Percentiles rank a stretch among this genome's conserved stretches.
Evolutionary conservation across 2,888 invertebrate genomes (phyloP).

Genomic region (Phoenoteleia sp.): DNA sequence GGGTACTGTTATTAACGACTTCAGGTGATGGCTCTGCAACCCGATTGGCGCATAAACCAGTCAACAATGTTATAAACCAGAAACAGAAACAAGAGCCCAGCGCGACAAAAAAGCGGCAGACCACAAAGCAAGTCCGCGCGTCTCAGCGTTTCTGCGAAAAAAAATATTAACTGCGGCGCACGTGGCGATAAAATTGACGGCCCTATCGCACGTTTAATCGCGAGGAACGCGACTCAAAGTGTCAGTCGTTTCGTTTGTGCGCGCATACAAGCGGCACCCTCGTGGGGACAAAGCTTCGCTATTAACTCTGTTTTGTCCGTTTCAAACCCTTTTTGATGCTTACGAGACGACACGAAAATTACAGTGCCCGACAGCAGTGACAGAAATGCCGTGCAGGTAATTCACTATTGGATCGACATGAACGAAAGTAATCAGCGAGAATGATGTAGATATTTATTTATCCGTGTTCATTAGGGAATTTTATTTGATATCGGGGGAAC

Average conservation of each 20-base stretch:
- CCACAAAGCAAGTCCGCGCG: not conserved
- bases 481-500: conserved; percentile 2
- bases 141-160: conserved; percentile 64
- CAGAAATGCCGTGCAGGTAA: not conserved
- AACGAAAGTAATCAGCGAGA: not conserved
- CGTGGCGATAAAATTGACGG: conserved; percentile 72
- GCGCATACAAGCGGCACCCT: conserved; percentile 34
- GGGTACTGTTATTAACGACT: conserved; percentile 55
- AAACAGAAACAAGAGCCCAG: conserved; percentile 6
- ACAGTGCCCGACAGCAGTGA: not conserved
- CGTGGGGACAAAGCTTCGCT: conserved; percentile 8
- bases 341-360: conserved; percentile 8
- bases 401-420: not conserved
- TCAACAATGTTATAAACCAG: conserved; percentile 62
- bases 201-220: conserved; percentile 66
- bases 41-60: conserved; percentile 63
- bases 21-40: conserved; percentile 49
- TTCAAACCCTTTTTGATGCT: not conserved
- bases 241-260: conserved; percentile 29
- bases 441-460: conserved; percentile 26
- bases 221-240: conserved; percentile 45
- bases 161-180: conserved; percentile 54
- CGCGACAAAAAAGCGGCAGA: not conserved
- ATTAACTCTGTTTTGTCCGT: conserved; percentile 20
- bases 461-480: conserved; percentile 28